phyloP scores from a whole-genome alignment of 2,113 vertebrate genomes.

The Gymnocephalus cernua region DNA sequence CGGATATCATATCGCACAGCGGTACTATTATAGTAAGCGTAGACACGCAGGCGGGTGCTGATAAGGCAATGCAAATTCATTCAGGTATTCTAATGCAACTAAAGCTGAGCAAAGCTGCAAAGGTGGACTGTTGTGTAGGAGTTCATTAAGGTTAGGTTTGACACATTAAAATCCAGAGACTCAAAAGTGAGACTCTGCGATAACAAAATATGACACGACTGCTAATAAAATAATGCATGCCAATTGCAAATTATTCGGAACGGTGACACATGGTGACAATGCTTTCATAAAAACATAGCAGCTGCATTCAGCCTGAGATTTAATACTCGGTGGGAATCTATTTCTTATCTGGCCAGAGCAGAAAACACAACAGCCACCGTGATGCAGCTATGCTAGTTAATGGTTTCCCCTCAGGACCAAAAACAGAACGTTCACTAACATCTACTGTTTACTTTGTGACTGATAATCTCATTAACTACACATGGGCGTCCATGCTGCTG shows the following conservation, averaged over 20 bases:
- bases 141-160: conserved; percentile 43
- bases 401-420: conserved; percentile 28
- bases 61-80: conserved; percentile 73
- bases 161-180: conserved; percentile 31
- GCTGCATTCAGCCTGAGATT: conserved; percentile 23
- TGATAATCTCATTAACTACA: conserved; percentile 59
- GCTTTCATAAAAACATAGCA: conserved; percentile 16
- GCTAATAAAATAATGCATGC: conserved; percentile 12
- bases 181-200: conserved; percentile 9
- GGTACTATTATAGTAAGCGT: conserved; percentile 42
- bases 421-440: conserved; percentile 36
- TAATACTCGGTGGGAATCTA: conserved; percentile 34
- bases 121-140: conserved; percentile 7
- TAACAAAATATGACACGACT: neutral
- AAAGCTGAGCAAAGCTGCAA: conserved; percentile 43
- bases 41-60: conserved; percentile 44
- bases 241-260: neutral
- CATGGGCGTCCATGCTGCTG: conserved; percentile 4
- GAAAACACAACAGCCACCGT: conserved; percentile 28
- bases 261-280: neutral
- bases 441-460: conserved; percentile 43
- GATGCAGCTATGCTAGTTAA: conserved; percentile 28
- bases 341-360: conserved; percentile 41
- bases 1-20: conserved; percentile 62
- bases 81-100: conserved; percentile 63